A percentile compares a stretch with the other conserved stretches of the same genome.
Conservation (phyloP, 1,140 invertebrate species). For the Elysia chlorotica region DNA sequence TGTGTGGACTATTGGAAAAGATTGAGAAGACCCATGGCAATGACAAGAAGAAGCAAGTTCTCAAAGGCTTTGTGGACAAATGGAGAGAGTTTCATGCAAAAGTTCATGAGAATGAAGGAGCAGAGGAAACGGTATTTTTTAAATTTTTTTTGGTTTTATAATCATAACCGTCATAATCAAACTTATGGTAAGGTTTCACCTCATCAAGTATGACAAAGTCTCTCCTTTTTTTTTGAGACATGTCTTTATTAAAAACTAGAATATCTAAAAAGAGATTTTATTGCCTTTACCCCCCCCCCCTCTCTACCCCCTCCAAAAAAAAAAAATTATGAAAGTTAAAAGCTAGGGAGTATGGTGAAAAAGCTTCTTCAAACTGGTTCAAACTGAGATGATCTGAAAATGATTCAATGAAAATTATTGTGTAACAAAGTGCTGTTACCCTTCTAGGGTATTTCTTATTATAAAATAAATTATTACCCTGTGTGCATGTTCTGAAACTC, state of each 20-base stretch:
- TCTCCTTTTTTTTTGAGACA: not conserved
- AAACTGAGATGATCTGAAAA: too few relatives aligned
- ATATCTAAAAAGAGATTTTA: not conserved
- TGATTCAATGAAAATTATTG: too few relatives aligned
- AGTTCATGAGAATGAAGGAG: constrained; percentile 49
- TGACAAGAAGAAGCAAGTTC: constrained; percentile 63
- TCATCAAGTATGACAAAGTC: not conserved
- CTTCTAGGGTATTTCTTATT: too few relatives aligned
- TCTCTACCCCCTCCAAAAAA: too few relatives aligned
- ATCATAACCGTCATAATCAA: constrained; percentile 48
- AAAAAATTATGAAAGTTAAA: too few relatives aligned
- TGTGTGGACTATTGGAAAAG: constrained; percentile 64
- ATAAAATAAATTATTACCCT: not conserved
- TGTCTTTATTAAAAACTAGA: not conserved
- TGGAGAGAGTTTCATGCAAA: constrained; percentile 63
- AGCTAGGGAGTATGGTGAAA: too few relatives aligned
- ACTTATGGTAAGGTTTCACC: constrained; percentile 3
- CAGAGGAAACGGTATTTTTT: too few relatives aligned
- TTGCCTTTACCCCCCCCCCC: too few relatives aligned
- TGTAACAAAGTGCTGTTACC: too few relatives aligned
- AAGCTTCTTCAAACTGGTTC: too few relatives aligned
- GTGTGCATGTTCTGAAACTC: not conserved
- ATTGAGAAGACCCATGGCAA: constrained; percentile 61
- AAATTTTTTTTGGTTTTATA: too few relatives aligned
- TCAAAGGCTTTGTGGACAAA: constrained; percentile 66